phyloP scores from a whole-genome alignment of 1,140 invertebrate genomes.

The Drosophila elegans region DNA sequence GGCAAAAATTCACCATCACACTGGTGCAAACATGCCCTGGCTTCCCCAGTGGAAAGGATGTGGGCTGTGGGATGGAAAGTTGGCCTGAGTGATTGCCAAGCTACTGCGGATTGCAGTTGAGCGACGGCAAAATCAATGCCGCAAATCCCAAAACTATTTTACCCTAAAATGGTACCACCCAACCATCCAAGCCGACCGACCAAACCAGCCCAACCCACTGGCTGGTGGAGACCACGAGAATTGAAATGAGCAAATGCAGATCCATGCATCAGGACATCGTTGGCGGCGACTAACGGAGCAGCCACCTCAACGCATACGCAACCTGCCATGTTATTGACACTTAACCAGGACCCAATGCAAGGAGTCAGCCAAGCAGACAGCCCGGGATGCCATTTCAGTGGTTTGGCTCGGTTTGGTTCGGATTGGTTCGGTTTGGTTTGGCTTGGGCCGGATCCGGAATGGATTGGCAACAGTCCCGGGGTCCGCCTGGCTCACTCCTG shows the following conservation, averaged over 20 bases:
- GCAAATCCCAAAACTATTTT: constrained; percentile 81
- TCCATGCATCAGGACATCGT: constrained; percentile 45
- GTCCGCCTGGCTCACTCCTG: constrained; percentile 6
- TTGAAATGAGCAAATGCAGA: constrained; percentile 76
- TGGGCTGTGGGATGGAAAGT: constrained; percentile 7
- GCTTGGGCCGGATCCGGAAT: constrained; percentile 9
- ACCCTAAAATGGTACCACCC: constrained; percentile 46
- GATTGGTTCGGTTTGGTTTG: neutral
- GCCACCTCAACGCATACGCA: constrained; percentile 58
- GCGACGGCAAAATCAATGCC: constrained; percentile 78
- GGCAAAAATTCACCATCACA: constrained; percentile 36
- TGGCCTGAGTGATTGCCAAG: constrained; percentile 68
- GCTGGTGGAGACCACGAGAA: constrained; percentile 52
- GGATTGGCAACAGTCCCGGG: neutral
- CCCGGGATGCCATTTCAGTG: constrained; percentile 40
- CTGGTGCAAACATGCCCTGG: constrained; percentile 8
- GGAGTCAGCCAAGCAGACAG: constrained; percentile 64
- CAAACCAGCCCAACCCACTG: neutral
- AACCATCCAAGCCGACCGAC: neutral
- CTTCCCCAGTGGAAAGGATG: neutral
- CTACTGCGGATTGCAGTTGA: constrained; percentile 60
- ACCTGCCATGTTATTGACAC: constrained; percentile 80
- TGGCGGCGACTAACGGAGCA: constrained; percentile 31
- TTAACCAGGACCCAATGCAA: constrained; percentile 73
- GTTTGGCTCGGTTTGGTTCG: neutral